phyloP scores from a whole-genome alignment of 2,888 invertebrate species.

The Lepeophtheirus nordmannii region DNA sequence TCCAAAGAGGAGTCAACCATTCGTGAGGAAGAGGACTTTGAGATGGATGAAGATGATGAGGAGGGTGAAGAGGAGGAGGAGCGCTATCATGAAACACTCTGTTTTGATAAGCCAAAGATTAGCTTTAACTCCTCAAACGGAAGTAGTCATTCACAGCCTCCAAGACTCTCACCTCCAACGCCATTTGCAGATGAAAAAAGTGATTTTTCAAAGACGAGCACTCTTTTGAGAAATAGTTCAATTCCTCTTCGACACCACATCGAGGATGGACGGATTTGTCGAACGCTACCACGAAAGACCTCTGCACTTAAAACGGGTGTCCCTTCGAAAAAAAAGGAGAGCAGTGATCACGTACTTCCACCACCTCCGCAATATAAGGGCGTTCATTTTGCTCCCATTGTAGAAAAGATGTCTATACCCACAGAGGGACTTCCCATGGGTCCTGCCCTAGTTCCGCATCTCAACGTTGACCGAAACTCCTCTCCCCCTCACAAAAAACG shows the following conservation, averaged over 20 bases:
- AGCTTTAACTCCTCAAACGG: not conserved
- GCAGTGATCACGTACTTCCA: not conserved
- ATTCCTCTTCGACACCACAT: not conserved
- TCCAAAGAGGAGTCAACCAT: not conserved
- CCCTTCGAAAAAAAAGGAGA: not conserved
- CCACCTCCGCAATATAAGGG: conserved; percentile 21
- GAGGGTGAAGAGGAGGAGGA: not conserved
- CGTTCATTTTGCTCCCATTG: conserved; percentile 17
- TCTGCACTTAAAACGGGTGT: not conserved
- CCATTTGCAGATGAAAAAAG: not conserved
- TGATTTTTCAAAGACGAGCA: not conserved
- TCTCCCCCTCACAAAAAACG: not conserved
- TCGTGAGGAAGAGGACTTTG: not conserved
- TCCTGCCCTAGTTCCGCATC: not conserved
- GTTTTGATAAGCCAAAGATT: not conserved
- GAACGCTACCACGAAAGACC: not conserved
- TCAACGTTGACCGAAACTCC: no score
- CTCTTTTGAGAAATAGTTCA: not conserved
- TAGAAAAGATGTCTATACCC: conserved; percentile 5
- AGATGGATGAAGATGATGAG: not conserved
- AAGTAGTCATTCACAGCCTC: not conserved
- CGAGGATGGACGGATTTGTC: not conserved
- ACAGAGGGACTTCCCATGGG: conserved; percentile 14
- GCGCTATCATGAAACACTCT: not conserved
- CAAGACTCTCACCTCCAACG: not conserved